Base-by-base conservation (phyloP, 2,888 invertebrate species). In the Xanthorhoe designata region DNA sequence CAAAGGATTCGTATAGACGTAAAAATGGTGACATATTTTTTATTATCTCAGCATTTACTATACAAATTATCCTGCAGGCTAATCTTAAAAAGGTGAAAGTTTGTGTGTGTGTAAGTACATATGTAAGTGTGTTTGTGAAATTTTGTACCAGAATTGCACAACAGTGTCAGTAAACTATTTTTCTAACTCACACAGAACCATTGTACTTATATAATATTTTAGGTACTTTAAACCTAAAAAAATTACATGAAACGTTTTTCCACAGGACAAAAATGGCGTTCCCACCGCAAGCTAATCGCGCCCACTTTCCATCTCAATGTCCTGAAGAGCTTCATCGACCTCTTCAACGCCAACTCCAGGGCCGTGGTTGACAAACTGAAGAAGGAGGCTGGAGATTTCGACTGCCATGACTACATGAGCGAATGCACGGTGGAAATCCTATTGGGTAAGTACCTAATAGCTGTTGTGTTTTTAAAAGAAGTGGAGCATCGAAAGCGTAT, bases 261-360 rank as follows among this genome's bases (percentile, higher is more conserved):
- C 57, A 45, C 78, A 96, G 97, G 97, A 81, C 96, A 96, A 77
- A 97, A 97, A 95, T 97, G 97, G 97, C 95, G 96, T 58, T 95
- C 96, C 18, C 97, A 97, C 85, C 95, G 97, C 76, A 97, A 97
- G 91, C 91, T 97, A 75, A 97, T 97, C 75, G 97, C 97, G 9
- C 97, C 97, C 53, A 97, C 97, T 71, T 97, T 97, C 95, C 97
- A 97, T 83, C 94, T 97, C 88, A 97, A 97, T 87, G 97, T 97
- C 0, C 90, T 97, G 76, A 97, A 97, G 94, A 96, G 97, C 76
- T 97, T 97, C 92, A 96, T 97, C 79, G 96, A 97, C 81, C 92
- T 97, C 42, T 97, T 97, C 93, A 97, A 97, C 83, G 96, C 96
- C 70, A 97, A 97, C 90, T 97, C 97, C 51, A 94, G 95, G 53